Conservation (phyloP, 2,797 vertebrate genomes). For the Sarcophilus harrisii region DNA sequence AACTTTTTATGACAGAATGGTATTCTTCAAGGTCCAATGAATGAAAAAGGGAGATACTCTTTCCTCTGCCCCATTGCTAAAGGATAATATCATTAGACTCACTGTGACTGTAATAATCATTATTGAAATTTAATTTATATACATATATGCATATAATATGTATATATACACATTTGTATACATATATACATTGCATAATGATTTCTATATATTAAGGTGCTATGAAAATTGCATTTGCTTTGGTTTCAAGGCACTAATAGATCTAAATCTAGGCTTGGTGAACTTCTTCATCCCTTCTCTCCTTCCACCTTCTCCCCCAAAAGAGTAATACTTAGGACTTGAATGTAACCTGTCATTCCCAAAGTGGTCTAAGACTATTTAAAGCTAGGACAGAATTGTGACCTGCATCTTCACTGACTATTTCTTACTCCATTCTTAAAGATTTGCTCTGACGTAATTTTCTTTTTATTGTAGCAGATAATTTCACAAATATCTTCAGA, state of each 20-base stretch:
- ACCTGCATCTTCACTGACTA: neutral
- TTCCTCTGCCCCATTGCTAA: neutral
- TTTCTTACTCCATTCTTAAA: conserved; percentile 6
- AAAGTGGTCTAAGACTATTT: neutral
- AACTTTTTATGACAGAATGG: neutral
- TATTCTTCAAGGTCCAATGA: neutral
- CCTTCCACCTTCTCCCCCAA: neutral
- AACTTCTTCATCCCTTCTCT: neutral
- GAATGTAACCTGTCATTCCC: neutral
- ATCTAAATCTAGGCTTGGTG: neutral
- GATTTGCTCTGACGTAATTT: neutral
- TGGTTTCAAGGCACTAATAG: neutral
- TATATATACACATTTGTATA: neutral
- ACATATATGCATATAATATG: too few relatives aligned
- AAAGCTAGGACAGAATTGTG: neutral
- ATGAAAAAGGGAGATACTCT: neutral
- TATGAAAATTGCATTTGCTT: neutral
- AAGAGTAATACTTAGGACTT: neutral
- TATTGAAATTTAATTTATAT: neutral
- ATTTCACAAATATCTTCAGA: conserved; percentile 18
- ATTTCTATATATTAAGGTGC: neutral
- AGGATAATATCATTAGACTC: neutral
- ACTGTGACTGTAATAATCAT: neutral
- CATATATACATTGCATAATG: neutral
- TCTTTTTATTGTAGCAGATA: neutral